A percentile compares a stretch with the other conserved stretches of the same genome.
Conservation (phyloP, 2,113 vertebrate genomes). For the zebrafish (Danio rerio) region DNA sequence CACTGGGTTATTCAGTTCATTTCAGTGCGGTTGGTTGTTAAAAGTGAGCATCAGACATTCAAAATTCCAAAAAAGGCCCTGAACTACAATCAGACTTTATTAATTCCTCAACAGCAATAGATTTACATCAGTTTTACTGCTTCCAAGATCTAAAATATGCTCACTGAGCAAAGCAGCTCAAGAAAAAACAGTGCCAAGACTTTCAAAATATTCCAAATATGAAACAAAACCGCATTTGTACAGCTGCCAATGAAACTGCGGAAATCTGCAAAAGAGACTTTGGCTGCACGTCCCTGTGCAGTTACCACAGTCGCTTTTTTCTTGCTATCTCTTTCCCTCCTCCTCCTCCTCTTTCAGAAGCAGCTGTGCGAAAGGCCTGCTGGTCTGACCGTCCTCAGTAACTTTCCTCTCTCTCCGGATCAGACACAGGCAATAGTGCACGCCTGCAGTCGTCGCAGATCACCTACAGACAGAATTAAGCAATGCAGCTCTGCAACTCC, state of each 20-base stretch:
- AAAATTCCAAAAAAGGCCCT: neutral
- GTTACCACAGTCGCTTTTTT: conserved; percentile 2
- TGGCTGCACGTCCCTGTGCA: conserved; percentile 9
- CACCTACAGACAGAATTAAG: conserved; percentile 35
- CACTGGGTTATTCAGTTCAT: neutral
- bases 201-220: conserved; percentile 40
- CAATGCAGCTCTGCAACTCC: conserved; percentile 22
- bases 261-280: conserved; percentile 35
- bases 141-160: conserved; percentile 19
- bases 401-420: conserved; percentile 33
- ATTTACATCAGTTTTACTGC: neutral
- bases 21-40: neutral
- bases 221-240: conserved; percentile 46
- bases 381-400: conserved; percentile 19
- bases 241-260: neutral
- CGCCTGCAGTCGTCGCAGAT: neutral
- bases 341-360: neutral
- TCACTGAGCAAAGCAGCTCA: conserved; percentile 22
- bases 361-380: conserved; percentile 6
- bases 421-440: neutral
- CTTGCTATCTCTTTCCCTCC: neutral
- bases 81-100: neutral
- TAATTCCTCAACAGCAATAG: neutral
- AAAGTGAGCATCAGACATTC: neutral
- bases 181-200: conserved; percentile 5